A percentile compares a stretch with the other conserved stretches of the same genome.
Conservation (phyloP, 2,888 invertebrate genomes). For the Fragum whitleyi region DNA sequence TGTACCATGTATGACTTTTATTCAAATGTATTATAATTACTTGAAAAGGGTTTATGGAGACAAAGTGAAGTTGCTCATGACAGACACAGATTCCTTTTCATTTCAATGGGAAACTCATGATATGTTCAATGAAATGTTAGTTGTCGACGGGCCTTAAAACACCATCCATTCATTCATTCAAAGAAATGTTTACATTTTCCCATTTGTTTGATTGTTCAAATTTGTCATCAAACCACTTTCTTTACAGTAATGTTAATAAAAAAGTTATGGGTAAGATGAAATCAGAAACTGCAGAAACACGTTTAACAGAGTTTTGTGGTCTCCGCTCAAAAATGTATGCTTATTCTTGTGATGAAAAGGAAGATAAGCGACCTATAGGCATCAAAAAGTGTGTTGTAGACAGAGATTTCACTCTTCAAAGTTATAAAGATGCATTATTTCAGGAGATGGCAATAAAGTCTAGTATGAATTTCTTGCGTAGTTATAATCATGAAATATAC, state of each 20-base stretch:
- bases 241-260: slow-evolving; percentile 39
- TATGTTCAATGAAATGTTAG: no score
- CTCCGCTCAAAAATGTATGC: slow-evolving; percentile 52
- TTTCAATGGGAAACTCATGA: slow-evolving; percentile 42
- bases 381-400: slow-evolving; percentile 38
- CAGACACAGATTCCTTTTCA: slow-evolving; percentile 47
- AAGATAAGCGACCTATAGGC: slow-evolving; percentile 41
- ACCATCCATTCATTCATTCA: no score
- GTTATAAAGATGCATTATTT: slow-evolving; percentile 43
- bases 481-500: slow-evolving; percentile 52
- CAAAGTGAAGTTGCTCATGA: slow-evolving; percentile 40
- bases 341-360: slow-evolving; percentile 27
- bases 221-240: slow-evolving; percentile 42
- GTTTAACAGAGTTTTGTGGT: slow-evolving; percentile 43
- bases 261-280: slow-evolving; percentile 56
- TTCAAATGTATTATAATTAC: slow-evolving; percentile 80
- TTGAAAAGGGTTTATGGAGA: slow-evolving; percentile 74
- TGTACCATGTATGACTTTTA: slow-evolving; percentile 82
- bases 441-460: slow-evolving; percentile 33
- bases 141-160: no score
- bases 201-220: slow-evolving; percentile 49
- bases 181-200: slow-evolving; percentile 39
- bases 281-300: slow-evolving; percentile 43
- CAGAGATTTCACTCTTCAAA: slow-evolving; percentile 32
- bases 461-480: slow-evolving; percentile 35